Evolutionary conservation across 2,888 invertebrate species (phyloP).

Genomic region (Campoplex capitator): DNA sequence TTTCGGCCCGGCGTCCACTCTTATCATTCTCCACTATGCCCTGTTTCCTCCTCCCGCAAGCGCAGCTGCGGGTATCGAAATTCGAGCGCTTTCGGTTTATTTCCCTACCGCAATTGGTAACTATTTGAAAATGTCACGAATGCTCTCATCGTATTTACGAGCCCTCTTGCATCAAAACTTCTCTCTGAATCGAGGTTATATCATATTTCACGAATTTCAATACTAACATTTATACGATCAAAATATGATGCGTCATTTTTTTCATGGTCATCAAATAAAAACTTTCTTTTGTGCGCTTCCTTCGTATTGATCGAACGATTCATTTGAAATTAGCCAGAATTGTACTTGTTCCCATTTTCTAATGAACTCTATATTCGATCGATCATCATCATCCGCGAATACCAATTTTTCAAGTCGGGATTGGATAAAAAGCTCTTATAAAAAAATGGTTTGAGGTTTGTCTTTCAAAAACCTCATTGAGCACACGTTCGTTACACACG

Average conservation of each 20-base stretch:
- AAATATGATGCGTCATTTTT: background rate
- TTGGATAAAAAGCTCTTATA: background rate
- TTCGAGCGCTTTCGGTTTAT: constrained; percentile 16
- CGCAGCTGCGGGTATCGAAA: constrained; percentile 30
- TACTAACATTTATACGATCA: background rate
- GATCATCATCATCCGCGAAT: too few species aligned
- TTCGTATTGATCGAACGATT: too few species aligned
- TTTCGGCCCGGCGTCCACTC: background rate
- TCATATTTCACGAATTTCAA: background rate
- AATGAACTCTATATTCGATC: background rate
- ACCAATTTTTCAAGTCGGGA: background rate
- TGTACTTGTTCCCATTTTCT: background rate
- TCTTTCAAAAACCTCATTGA: too few species aligned
- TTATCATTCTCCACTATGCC: background rate
- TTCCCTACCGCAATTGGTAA: constrained; percentile 9
- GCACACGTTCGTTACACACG: too few species aligned
- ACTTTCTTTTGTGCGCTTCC: too few species aligned
- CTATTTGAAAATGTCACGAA: constrained; percentile 29
- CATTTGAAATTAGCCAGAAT: background rate
- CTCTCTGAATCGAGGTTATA: background rate
- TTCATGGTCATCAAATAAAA: too few species aligned
- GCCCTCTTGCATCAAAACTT: constrained; percentile 7
- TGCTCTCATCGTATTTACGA: constrained; percentile 18
- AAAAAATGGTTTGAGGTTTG: background rate
- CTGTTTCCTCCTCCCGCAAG: background rate